phyloP scores from a whole-genome alignment of 2,888 invertebrate species.

The Tetranychus truncatus region DNA sequence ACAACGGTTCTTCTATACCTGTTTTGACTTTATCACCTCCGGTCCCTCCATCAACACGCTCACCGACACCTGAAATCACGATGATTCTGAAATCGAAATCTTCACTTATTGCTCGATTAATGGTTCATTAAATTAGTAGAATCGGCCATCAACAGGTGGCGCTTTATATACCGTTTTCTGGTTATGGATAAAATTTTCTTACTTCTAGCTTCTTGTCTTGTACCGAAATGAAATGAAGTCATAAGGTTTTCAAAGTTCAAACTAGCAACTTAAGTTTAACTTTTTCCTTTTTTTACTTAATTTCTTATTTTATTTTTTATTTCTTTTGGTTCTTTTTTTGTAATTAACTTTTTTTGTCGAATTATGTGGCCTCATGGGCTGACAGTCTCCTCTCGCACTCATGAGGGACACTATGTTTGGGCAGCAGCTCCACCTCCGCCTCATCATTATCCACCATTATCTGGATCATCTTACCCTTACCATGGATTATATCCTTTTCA shows the following conservation, averaged over 20 bases:
- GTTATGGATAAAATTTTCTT: no score
- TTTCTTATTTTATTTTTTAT: neutral
- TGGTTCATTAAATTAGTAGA: no score
- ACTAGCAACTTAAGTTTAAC: no score
- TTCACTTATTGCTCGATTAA: no score
- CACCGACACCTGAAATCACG: constrained; percentile 15
- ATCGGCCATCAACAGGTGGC: no score
- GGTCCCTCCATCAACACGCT: neutral
- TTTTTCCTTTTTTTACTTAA: no score
- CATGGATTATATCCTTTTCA: constrained; percentile 17
- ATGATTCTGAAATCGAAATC: neutral
- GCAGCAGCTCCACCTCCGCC: constrained; percentile 28
- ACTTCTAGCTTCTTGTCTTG: no score
- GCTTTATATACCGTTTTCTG: no score
- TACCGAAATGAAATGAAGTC: no score
- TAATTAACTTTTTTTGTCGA: neutral
- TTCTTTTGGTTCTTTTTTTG: neutral
- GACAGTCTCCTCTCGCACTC: constrained; percentile 42
- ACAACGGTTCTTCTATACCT: constrained; percentile 25
- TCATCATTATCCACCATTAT: neutral
- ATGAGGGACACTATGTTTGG: constrained; percentile 38
- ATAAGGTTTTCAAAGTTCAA: no score
- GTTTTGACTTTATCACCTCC: neutral
- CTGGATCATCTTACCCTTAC: constrained; percentile 10
- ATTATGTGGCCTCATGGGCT: constrained; percentile 33